Evolutionary conservation across 2,797 vertebrate species (phyloP), one percentile per base, ranked within the genome.

Genomic region (Syngnathus rostellatus): DNA sequence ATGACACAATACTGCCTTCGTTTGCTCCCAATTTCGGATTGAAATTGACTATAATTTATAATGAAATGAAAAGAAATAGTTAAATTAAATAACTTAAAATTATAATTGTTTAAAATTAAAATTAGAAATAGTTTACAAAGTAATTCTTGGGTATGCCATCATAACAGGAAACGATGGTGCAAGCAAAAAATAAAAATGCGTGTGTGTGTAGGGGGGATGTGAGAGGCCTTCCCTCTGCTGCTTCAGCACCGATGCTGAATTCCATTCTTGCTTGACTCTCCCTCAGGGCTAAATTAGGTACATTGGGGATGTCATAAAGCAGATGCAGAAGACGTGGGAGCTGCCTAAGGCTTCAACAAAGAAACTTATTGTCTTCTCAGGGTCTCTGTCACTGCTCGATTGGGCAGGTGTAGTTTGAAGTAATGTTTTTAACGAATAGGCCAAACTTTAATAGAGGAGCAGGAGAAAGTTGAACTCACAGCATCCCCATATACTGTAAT

Each of bases 381-480:
- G 2, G 17, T 48, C 6, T 2, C 53, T 40, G 17, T 12, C 23
- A 58, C 38, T 53, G 65, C 46, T 64, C 23, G 48, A 62, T 59
- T 62, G 53, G 58, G 58, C 12, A 11, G 39, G 61, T 71, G 51
- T 80, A 69, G 72, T 77, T 78, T 59, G 3, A 40, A 57, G 67
- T 72, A 69, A 61, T 69, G 14, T 71, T 68, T 76, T 72, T 51
- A 69, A 81, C 77, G 71, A 81, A 75, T 62, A 53, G 73, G 40
- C 23, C 61, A 39, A 67, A 48, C 25, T 68, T 69, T 75, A 64
- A 73, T 71, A 43, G 58, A 62, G 54, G 78, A 77, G 62, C 67
- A 60, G 46, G 21, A 68, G 65, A 67, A 64, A 75, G 64, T 64
- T 21, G 73, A 64, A 65, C 71, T 73, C 50, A 68, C 41, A 43